Evolutionary conservation across 2,113 vertebrate species (phyloP).

Genomic region (Indicator indicator): DNA sequence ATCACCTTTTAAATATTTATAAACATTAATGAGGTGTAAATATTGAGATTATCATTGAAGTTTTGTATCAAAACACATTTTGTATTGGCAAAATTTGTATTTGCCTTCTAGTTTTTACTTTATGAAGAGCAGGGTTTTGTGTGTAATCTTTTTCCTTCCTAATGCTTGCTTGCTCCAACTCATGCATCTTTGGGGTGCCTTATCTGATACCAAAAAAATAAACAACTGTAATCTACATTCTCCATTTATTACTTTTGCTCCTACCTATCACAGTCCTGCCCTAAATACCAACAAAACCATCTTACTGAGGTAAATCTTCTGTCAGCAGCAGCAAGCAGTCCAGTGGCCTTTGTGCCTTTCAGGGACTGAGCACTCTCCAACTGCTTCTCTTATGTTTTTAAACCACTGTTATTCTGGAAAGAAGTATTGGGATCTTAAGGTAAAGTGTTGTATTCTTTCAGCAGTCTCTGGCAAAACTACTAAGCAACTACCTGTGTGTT

Average conservation of each 20-base stretch:
- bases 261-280: neutral
- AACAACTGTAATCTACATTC: neutral
- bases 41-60: neutral
- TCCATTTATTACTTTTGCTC: neutral
- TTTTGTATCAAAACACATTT: neutral
- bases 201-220: neutral
- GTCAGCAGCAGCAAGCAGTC: neutral
- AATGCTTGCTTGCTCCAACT: neutral
- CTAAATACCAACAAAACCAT: neutral
- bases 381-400: neutral
- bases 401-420: neutral
- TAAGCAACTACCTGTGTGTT: neutral
- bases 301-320: neutral
- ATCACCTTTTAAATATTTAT: too few species aligned
- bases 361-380: neutral
- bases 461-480: neutral
- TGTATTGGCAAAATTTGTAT: neutral
- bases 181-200: neutral
- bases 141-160: rapidly evolving
- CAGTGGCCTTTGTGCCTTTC: neutral
- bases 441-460: neutral
- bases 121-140: neutral
- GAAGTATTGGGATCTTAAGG: neutral
- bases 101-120: neutral
- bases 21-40: neutral